Percentiles rank a stretch among this genome's conserved stretches.
phyloP scores from a whole-genome alignment of 2,888 invertebrate genomes.

The Beris morrisii region DNA sequence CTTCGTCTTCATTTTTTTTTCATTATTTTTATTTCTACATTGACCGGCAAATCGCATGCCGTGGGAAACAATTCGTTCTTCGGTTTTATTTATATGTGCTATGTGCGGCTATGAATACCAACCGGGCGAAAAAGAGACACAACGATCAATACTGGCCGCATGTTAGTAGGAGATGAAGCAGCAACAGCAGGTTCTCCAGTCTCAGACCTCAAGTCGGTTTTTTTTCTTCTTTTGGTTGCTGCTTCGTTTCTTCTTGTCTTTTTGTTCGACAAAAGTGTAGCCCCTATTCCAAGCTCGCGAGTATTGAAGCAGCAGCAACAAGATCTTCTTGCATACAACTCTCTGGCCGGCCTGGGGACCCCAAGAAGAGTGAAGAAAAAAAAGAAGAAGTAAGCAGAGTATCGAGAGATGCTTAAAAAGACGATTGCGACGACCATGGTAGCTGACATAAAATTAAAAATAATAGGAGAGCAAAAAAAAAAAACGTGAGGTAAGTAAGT shows the following conservation, averaged over 20 bases:
- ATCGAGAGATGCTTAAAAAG: conserved; percentile 20
- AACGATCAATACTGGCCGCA: not conserved
- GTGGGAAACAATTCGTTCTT: conserved; percentile 58
- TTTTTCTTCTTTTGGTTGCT: conserved; percentile 10
- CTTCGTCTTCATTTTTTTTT: conserved; percentile 17
- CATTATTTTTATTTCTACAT: conserved; percentile 48
- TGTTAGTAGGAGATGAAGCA: conserved; percentile 1
- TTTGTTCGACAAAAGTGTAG: no score
- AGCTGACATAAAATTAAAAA: conserved; percentile 29
- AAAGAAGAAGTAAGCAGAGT: conserved; percentile 3
- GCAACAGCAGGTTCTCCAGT: conserved; percentile 21
- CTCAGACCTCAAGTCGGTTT: conserved; percentile 21
- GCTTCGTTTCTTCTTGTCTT: conserved; percentile 15
- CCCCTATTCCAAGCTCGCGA: no score
- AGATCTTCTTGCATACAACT: not conserved
- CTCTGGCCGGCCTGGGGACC: no score
- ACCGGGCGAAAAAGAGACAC: conserved; percentile 11
- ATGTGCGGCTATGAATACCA: conserved; percentile 11
- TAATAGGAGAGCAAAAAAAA: conserved; percentile 8
- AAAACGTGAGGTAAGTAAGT: no score
- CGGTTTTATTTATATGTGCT: conserved; percentile 25
- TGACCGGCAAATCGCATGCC: conserved; percentile 59
- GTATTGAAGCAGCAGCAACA: conserved; percentile 1
- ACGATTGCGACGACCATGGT: conserved; percentile 4
- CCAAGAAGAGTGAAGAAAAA: no score